Evolutionary conservation across 64 coral and sea anemone genomes (phyloP), one percentile per base, ranked within the genome.

Genomic region (Dendrophyllia cribrosa): DNA sequence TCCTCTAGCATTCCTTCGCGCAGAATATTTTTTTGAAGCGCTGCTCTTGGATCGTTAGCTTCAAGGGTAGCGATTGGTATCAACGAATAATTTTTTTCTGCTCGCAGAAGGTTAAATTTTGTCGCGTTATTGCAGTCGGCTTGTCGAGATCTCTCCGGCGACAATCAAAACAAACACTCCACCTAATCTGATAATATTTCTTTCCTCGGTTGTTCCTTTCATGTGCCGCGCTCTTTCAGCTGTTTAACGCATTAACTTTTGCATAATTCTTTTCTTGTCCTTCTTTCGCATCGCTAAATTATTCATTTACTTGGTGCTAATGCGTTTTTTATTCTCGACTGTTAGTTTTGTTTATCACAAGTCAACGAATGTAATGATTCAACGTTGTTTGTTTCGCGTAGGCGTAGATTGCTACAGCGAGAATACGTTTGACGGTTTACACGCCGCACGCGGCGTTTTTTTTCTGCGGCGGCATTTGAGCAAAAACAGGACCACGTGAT

Each of bases 151-250:
- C 74, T 86, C 91, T 72, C 34, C 24, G 22, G 63, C 80, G 74
- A 93, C 91, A 93, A 93, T 74, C 70, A 87, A 93, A 93, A 87
- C 65, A 93, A 93, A 93, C 83, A 93, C 45, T 78, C 45, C 20
- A 60, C 74, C 75, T 93, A 93, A 93, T 93, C 85, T 86, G 91
- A 93, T 93, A 93, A 87, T 87, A 74, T 93, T 74, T 77, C 83
- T 83, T 65, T 74, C 91, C 82, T 75, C 23, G 63, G 61, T 44
- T 51, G 71, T 50, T 58, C 74, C 85, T 93, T 93, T 93, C 16
- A 93, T 93, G 82, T 93, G 82, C 91, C 91, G 91, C 91, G 59
- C 13, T 24, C 83, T 6, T 78, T 93, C 91, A 93, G 82, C 58
- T 93, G 91, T 93, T 93, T 93, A 77, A 75, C 61, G 72, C 82